Percentiles rank a stretch among this genome's conserved stretches.
These are phyloP conservation scores for Ostrea edulis DNA, from an alignment of 1,140 invertebrate genomes.

Conservation along the genomic window DNA sequence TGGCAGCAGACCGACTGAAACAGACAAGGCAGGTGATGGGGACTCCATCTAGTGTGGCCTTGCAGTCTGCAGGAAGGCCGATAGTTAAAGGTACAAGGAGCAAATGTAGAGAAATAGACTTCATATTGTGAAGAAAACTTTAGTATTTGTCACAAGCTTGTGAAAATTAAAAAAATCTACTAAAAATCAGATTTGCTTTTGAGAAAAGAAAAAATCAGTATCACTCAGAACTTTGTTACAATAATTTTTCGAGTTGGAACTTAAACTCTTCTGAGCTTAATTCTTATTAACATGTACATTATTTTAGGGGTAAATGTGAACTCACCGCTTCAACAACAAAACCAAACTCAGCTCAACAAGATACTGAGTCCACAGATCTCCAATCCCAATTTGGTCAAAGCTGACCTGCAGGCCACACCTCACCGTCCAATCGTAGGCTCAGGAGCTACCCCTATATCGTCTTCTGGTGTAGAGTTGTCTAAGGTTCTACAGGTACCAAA, in stretches of 20 bases:
- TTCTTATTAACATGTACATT: not conserved
- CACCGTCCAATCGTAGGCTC: slow-evolving; percentile 54
- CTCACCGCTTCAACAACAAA: slow-evolving; percentile 12
- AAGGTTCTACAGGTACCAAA: slow-evolving; percentile 60
- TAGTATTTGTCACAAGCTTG: not conserved
- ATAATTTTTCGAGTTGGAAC: no score
- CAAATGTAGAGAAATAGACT: not conserved
- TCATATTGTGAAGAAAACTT: not conserved
- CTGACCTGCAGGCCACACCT: slow-evolving; percentile 8
- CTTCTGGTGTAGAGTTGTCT: slow-evolving; percentile 56
- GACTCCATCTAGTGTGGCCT: slow-evolving; percentile 40
- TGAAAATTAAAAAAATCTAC: no score
- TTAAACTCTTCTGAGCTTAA: no score
- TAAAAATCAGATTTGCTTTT: no score
- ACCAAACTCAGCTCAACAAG: not conserved
- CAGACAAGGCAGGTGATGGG: slow-evolving; percentile 58
- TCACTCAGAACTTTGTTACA: no score
- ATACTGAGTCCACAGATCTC: slow-evolving; percentile 15
- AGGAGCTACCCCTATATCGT: not conserved
- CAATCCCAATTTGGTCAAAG: slow-evolving; percentile 5
- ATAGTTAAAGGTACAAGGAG: slow-evolving; percentile 74
- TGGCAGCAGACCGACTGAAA: slow-evolving; percentile 13
- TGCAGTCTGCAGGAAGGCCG: slow-evolving; percentile 67
- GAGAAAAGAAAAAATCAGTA: no score
- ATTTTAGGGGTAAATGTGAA: not conserved